Percentiles rank a stretch among this genome's conserved stretches.
Conservation (phyloP, 2,113 vertebrate species). For the Hemibagrus wyckioides region DNA sequence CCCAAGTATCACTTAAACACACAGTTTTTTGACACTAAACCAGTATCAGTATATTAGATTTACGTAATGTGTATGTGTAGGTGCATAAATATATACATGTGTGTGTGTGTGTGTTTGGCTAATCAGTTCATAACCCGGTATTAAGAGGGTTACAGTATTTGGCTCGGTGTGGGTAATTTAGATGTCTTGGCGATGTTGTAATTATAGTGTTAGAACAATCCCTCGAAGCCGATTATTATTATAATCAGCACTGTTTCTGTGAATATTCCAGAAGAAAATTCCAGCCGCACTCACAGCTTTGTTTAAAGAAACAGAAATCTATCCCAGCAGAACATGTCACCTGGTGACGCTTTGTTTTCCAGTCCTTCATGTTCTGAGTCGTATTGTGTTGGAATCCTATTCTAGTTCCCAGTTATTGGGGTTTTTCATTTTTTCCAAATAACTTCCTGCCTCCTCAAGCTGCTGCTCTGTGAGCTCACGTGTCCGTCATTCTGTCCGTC, state of each 20-base stretch:
- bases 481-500: background rate
- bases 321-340: background rate
- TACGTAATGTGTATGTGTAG: background rate
- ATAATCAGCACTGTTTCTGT: background rate
- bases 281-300: background rate
- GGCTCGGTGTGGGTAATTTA: background rate
- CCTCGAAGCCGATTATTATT: background rate
- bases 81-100: background rate
- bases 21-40: background rate
- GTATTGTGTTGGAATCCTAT: background rate
- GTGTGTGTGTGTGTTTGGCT: background rate
- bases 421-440: background rate
- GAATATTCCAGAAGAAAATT: background rate
- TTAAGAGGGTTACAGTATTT: constrained; percentile 20
- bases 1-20: background rate
- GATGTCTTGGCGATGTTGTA: constrained; percentile 3
- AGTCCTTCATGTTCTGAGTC: background rate
- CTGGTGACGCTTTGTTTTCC: background rate
- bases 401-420: background rate
- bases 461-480: background rate
- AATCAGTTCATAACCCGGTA: constrained; percentile 19
- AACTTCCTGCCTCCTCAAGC: background rate
- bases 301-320: background rate
- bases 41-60: constrained; percentile 47
- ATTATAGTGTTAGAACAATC: background rate